Evolutionary conservation across 2,797 vertebrate species (phyloP).

Genomic region (Rhadinocentrus ornatus): DNA sequence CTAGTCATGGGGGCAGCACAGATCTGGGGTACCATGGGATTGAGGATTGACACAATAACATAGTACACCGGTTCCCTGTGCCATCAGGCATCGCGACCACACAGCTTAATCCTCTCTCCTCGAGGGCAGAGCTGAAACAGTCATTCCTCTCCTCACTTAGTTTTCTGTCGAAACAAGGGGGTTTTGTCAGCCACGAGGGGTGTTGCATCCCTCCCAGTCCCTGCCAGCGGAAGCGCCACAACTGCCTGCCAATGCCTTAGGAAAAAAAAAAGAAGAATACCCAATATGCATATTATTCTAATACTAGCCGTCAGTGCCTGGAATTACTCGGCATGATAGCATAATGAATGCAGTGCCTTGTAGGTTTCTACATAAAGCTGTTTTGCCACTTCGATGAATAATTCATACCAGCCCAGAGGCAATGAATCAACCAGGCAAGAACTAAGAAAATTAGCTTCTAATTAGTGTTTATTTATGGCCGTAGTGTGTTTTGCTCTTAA

Average conservation of each 20-base stretch:
- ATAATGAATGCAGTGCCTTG: constrained; percentile 91
- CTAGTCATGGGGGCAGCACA: constrained; percentile 34
- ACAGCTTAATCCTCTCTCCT: constrained; percentile 68
- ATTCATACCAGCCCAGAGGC: constrained; percentile 93
- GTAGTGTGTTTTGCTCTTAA: constrained; percentile 76
- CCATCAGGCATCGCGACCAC: constrained; percentile 66
- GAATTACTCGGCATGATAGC: constrained; percentile 87
- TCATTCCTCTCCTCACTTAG: constrained; percentile 50
- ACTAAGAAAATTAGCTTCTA: constrained; percentile 93
- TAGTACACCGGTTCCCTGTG: constrained; percentile 37
- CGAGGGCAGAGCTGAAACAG: constrained; percentile 60
- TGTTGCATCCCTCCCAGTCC: constrained; percentile 72
- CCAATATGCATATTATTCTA: constrained; percentile 88
- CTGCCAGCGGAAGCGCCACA: constrained; percentile 80
- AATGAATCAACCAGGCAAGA: constrained; percentile 93
- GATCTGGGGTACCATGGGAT: constrained; percentile 51
- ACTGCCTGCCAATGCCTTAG: constrained; percentile 80
- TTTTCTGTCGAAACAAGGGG: constrained; percentile 79
- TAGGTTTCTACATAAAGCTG: constrained; percentile 89
- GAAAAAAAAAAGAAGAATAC: constrained; percentile 75
- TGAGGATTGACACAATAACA: constrained; percentile 65
- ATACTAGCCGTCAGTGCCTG: constrained; percentile 85
- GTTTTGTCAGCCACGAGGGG: constrained; percentile 77
- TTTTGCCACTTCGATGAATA: constrained; percentile 90
- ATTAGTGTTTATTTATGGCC: constrained; percentile 95